Percentiles rank a stretch among this genome's conserved stretches.
Conservation (phyloP, 2,797 vertebrate genomes). For the Basileuterus tristriatus region DNA sequence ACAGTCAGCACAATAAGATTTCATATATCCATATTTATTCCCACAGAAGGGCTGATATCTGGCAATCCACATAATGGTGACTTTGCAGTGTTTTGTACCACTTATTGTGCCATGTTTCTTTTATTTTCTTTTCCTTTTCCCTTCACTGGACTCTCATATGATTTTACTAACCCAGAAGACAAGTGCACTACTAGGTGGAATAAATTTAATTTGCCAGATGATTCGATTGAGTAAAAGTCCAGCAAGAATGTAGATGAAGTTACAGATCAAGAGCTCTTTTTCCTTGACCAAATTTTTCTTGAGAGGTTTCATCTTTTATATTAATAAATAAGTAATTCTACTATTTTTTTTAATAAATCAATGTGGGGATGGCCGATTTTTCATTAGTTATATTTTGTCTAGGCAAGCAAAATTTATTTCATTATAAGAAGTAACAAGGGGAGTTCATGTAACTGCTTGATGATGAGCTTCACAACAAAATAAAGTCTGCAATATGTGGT, state of each 20-base stretch:
- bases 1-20: neutral
- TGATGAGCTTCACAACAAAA: neutral
- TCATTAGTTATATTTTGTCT: neutral
- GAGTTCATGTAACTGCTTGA: neutral
- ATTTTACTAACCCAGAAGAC: neutral
- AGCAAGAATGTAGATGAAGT: neutral
- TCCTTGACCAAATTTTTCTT: neutral
- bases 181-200: neutral
- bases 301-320: neutral
- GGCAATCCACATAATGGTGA: neutral
- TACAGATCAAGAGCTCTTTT: neutral
- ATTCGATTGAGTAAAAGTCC: neutral
- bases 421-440: neutral
- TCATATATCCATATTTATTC: neutral
- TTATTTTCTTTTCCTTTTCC: neutral
- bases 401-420: neutral
- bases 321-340: neutral
- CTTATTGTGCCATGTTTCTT: neutral
- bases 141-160: neutral
- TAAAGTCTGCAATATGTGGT: neutral
- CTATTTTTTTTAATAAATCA: neutral
- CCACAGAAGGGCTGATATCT: neutral
- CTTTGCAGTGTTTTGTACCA: neutral
- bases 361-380: fast-evolving
- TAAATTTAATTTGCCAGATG: neutral